Conservation (phyloP, 2,888 invertebrate species). For the Laspeyria flexula region DNA sequence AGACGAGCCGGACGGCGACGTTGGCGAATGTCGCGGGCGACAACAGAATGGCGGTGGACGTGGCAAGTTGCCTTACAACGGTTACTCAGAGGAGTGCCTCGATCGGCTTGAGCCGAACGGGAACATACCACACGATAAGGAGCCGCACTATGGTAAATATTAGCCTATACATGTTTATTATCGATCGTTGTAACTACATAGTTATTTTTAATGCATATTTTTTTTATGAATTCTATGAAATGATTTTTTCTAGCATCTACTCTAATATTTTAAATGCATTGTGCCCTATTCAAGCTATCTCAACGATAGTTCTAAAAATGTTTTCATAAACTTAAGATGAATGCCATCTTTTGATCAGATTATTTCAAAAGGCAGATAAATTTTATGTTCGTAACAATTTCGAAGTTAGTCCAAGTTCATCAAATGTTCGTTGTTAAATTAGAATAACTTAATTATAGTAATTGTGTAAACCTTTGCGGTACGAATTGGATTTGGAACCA, state of each 20-base stretch:
- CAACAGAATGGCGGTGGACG: slow-evolving; percentile 87
- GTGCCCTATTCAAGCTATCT: too few relatives aligned
- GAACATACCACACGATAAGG: slow-evolving; percentile 95
- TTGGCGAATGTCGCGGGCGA: slow-evolving; percentile 78
- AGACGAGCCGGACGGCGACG: slow-evolving; percentile 92
- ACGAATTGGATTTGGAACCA: not conserved
- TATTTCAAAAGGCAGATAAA: slow-evolving; percentile 9
- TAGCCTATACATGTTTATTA: not conserved
- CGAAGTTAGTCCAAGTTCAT: slow-evolving; percentile 17
- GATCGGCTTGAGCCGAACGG: slow-evolving; percentile 97
- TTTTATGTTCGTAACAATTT: slow-evolving; percentile 9
- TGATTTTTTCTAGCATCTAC: too few relatives aligned
- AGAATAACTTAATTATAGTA: slow-evolving; percentile 18
- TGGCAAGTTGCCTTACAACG: slow-evolving; percentile 95
- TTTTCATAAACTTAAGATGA: not conserved
- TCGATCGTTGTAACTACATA: too few relatives aligned
- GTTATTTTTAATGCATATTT: too few relatives aligned
- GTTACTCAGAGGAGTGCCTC: slow-evolving; percentile 97
- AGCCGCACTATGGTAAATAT: slow-evolving; percentile 86
- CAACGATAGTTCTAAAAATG: too few relatives aligned
- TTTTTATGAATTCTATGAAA: too few relatives aligned
- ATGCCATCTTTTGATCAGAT: not conserved
- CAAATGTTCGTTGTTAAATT: slow-evolving; percentile 16
- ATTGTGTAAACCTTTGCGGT: slow-evolving; percentile 3
- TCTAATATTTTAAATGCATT: too few relatives aligned